A percentile compares a stretch with the other conserved stretches of the same genome.
Evolutionary conservation across 2,797 vertebrate genomes (phyloP).

Genomic region (Propithecus perrieri): DNA sequence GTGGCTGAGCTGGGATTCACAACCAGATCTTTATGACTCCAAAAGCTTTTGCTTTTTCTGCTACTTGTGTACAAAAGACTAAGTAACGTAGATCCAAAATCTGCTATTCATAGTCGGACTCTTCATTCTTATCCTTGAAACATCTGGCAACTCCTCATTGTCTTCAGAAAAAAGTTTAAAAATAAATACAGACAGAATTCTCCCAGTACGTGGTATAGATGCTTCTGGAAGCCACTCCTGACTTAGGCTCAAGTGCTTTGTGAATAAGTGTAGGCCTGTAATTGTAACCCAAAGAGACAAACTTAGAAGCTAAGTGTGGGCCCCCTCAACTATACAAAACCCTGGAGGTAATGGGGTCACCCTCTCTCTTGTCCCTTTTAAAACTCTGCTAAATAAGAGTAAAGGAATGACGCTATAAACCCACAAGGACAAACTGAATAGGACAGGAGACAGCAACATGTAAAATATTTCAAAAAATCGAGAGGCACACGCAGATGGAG

Average conservation of each 20-base stretch:
- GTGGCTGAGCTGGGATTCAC: background rate
- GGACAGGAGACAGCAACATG: background rate
- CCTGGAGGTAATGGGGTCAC: background rate
- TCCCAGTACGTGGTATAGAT: background rate
- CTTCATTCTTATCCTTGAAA: background rate
- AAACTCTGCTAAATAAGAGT: background rate
- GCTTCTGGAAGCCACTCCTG: background rate
- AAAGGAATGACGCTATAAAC: background rate
- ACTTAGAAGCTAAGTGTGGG: background rate
- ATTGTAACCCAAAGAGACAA: background rate
- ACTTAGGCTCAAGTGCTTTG: background rate
- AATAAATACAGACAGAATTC: background rate
- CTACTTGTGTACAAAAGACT: background rate
- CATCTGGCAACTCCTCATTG: background rate
- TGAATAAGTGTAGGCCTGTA: background rate
- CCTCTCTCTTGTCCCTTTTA: background rate
- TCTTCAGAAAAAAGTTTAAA: background rate
- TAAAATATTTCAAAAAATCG: background rate
- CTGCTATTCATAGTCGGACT: background rate
- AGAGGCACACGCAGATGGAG: background rate
- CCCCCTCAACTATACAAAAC: background rate
- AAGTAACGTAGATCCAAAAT: background rate
- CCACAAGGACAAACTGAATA: background rate
- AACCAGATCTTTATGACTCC: background rate
- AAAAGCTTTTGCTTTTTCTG: background rate